phyloP scores from a whole-genome alignment of 2,797 vertebrate species.

The Acrocephalus scirpaceus region DNA sequence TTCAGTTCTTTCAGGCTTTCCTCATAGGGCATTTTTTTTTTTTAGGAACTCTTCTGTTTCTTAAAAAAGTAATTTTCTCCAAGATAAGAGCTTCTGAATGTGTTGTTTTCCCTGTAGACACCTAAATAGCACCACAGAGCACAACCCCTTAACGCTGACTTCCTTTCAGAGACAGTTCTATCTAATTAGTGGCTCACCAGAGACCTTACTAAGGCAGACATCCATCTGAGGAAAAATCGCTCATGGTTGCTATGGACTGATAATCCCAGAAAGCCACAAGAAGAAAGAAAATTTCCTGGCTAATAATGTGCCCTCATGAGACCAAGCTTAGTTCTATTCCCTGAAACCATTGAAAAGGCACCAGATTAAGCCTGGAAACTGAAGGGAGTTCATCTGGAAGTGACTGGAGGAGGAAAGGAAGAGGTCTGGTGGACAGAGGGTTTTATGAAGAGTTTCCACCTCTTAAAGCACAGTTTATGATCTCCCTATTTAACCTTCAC shows the following conservation, averaged over 20 bases:
- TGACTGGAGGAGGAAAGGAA: neutral
- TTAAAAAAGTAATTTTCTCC: neutral
- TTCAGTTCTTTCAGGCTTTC: neutral
- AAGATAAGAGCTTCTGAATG: neutral
- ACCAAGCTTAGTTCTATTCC: neutral
- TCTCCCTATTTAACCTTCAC: neutral
- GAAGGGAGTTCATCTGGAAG: neutral
- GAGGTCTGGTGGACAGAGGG: neutral
- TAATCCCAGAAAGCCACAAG: conserved; percentile 9
- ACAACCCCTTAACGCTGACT: neutral
- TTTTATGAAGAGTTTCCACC: neutral
- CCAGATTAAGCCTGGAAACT: neutral
- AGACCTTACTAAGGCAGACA: neutral
- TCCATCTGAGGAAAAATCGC: neutral
- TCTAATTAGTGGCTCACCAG: conserved; percentile 16
- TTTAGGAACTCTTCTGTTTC: neutral
- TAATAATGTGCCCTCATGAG: neutral
- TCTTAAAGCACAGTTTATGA: neutral
- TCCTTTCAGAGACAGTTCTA: neutral
- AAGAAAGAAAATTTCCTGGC: neutral
- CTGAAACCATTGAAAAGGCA: neutral
- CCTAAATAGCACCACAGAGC: neutral
- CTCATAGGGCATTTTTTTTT: neutral
- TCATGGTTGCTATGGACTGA: neutral
- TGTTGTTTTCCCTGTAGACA: neutral